Evolutionary conservation across 2,888 invertebrate genomes (phyloP).

Genomic region (Acleris cristana): DNA sequence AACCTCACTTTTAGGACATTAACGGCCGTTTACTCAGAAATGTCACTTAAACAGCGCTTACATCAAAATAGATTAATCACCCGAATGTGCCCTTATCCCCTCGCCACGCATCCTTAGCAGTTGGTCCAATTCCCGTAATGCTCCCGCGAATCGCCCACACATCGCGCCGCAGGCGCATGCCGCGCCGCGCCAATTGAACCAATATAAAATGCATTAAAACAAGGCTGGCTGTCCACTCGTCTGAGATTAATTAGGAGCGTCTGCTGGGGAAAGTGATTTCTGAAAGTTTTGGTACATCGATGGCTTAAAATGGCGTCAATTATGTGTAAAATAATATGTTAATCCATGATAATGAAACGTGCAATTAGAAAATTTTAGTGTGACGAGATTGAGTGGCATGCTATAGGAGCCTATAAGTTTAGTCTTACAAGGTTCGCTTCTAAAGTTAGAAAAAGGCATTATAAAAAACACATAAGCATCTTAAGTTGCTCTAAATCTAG

Average conservation of each 20-base stretch:
- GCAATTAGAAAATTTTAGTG: too few species aligned
- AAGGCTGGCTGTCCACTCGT: constrained; percentile 42
- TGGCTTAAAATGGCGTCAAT: background rate
- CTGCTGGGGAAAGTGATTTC: background rate
- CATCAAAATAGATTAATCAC: constrained; percentile 17
- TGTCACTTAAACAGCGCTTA: background rate
- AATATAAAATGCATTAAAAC: constrained; percentile 84
- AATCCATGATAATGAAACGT: too few species aligned
- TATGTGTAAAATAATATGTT: too few species aligned
- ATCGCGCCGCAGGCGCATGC: constrained; percentile 64
- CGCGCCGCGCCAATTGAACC: constrained; percentile 80
- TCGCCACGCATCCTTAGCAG: constrained; percentile 25
- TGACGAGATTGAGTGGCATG: too few species aligned
- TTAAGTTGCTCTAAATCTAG: too few species aligned
- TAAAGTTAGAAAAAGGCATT: too few species aligned
- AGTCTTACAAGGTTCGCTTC: too few species aligned
- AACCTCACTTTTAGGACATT: too few species aligned
- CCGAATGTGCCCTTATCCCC: constrained; percentile 21
- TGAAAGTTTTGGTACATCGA: background rate
- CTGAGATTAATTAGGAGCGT: constrained; percentile 17
- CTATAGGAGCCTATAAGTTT: too few species aligned
- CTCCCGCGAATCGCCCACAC: constrained; percentile 82
- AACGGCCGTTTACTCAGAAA: too few species aligned
- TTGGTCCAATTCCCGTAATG: constrained; percentile 70
- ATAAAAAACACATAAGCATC: too few species aligned